Evolutionary conservation across 2,888 invertebrate genomes (phyloP).

Genomic region (Anaspis maculata): DNA sequence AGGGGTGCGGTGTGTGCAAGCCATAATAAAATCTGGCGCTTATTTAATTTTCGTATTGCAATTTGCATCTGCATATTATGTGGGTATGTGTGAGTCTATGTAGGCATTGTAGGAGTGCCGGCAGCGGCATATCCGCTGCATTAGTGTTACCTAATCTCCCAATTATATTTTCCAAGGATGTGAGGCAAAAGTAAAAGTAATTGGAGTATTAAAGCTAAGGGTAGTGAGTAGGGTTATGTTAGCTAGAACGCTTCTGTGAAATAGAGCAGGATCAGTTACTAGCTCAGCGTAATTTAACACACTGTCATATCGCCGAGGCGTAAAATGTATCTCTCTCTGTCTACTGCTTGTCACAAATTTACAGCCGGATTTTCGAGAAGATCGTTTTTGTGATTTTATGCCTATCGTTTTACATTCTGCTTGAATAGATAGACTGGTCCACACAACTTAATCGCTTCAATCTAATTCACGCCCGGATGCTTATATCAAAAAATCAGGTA

Average conservation of each 20-base stretch:
- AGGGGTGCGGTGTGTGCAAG: no score
- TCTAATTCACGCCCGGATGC: no score
- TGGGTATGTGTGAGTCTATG: no score
- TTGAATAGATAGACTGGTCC: conserved; percentile 11
- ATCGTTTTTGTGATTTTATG: conserved; percentile 22
- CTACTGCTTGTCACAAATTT: conserved; percentile 26
- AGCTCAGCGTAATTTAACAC: conserved; percentile 27
- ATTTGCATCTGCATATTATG: no score
- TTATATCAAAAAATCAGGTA: no score
- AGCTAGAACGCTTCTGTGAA: conserved; percentile 20
- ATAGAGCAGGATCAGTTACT: conserved; percentile 26
- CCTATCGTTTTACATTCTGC: conserved; percentile 14
- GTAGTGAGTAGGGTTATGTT: conserved; percentile 13
- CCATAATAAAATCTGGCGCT: no score
- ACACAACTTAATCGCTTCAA: conserved; percentile 15
- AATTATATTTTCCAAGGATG: no score
- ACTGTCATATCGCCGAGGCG: conserved; percentile 23
- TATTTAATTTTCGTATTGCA: no score
- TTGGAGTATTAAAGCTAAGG: conserved; percentile 13
- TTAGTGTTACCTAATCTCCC: no score
- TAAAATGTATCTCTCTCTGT: neutral
- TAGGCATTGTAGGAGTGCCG: no score
- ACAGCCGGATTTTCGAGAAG: conserved; percentile 24
- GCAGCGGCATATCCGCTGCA: no score
- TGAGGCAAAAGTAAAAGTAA: conserved; percentile 16